Evolutionary conservation across 2,113 vertebrate species (phyloP).

Genomic region (Ceuthmochares aereus): DNA sequence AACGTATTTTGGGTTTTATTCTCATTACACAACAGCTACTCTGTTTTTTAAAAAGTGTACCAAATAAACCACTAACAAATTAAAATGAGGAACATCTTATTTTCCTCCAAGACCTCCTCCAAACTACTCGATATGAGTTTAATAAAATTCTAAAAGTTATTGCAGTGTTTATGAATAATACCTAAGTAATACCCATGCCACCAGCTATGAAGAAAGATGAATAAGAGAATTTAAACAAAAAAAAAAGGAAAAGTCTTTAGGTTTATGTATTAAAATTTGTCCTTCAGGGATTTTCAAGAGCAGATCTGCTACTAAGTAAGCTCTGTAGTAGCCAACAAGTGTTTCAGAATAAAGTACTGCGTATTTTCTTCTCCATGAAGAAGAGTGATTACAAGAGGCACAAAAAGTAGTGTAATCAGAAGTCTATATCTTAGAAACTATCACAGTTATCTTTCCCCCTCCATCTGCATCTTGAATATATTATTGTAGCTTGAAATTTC

Average conservation of each 20-base stretch:
- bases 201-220: not conserved
- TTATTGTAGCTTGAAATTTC: conserved; percentile 12
- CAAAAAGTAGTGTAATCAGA: not conserved
- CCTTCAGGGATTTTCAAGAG: conserved; percentile 30
- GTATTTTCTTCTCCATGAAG: not conserved
- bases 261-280: not conserved
- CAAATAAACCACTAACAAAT: not conserved
- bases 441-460: not conserved
- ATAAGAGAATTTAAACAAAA: not conserved
- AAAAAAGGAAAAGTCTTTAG: not conserved
- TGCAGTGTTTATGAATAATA: not conserved
- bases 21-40: not conserved
- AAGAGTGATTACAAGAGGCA: not conserved
- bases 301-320: not conserved
- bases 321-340: not conserved
- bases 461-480: not conserved
- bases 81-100: not conserved
- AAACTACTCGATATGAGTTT: not conserved
- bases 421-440: not conserved
- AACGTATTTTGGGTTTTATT: not conserved
- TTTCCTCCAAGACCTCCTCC: not conserved
- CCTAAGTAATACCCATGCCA: not conserved
- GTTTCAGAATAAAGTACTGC: not conserved
- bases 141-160: not conserved
- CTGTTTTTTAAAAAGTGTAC: not conserved